Base-by-base conservation (phyloP, 1,140 invertebrate species). In the Rhizoglyphus robini region DNA sequence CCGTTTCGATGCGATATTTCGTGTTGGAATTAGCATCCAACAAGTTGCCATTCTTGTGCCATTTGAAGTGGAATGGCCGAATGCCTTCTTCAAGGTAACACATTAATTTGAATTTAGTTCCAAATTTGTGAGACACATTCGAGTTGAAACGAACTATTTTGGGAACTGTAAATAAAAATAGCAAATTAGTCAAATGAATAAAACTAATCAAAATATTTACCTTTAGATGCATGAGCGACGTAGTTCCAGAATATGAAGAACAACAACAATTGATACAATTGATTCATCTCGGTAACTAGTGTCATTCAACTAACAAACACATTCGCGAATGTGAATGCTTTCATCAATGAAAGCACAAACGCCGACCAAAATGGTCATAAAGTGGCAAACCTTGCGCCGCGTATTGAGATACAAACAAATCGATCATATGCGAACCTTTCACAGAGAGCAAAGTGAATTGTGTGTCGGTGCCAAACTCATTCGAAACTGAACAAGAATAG, bases 401-500 rank as follows among this genome's bases (percentile, higher is more conserved):
- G 23, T 46, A 15, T 46, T 48, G 30, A 8, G 5, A 4, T n/a
- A 8, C 32, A 41, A 29, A 47, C n/a, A 18, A 41, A 41, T 41
- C 8, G 18, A 18, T 11, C 8, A 41, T 8, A 41, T 15, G 3
- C 20, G 32, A 47, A 60, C 58, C 58, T 60, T 29, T 60, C n/a
- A 60, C 58, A 41, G n/a, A 13, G 27, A 96, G 79, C 54, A 86
- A 84, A 74, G 95, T 90, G 3, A 89, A 93, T 38, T 93, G 89
- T 25, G 85, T 88, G 72, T 93, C 90, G 69, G 88, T 87, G 36
- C 91, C 91, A 75, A 90, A 92, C 13, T 87, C 84, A 77, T 96
- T 96, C 74, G 90, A 88, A 4, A 93, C 92, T 69, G 86, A 82
- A 75, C 92, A 96, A 0, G 86, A 85, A 75, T 89, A 90, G 74